Base-by-base conservation (phyloP, 1,140 invertebrate genomes). In the Heterodera schachtii region DNA sequence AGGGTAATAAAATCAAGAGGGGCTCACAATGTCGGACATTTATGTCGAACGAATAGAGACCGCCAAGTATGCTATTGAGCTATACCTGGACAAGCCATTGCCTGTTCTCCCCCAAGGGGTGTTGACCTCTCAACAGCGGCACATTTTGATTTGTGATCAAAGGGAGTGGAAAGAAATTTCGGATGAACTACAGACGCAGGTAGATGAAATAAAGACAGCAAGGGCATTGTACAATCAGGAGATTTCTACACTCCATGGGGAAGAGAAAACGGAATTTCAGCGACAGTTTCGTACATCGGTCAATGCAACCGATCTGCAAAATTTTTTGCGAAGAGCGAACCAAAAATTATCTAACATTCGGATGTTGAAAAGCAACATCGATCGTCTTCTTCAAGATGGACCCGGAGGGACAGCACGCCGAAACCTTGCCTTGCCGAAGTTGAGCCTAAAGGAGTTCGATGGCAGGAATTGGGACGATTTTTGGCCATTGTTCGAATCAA, bases 401-500 rank as follows among this genome's bases (percentile, higher is more conserved):
- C 43, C 8, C 8, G 70, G 6, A 73, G n/a, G 19, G 9, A n/a
- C 9, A 2, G 46, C 3, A 1, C 13, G 46, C 43, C 43, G 19
- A n/a, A 47, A 47, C 43, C 2, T 73, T 13, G 70, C n/a, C 83
- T 95, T 96, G 1, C 95, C 94, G 87, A 95, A 93, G 87, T 94
- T 95, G 71, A 98, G 91, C 0, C 95, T 73, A 6, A 73, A 73
- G 47, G 47, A 44, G n/a, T 73, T 73, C 47, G 70, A 73, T 6
- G 70, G 70, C 47, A 44, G 13, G 43, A 47, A 73, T 16, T 19
- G 11, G 70, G 11, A 73, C 13, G 47, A 73, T 0, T 73, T 73
- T n/a, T 73, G 70, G 70, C 70, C 70, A 5, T n/a, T 73, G 9
- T 73, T 44, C 19, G 70, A 73, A n/a, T 43, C 70, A 2, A 13